phyloP scores from a whole-genome alignment of 1,140 invertebrate species.

The Aphidius gifuensis region DNA sequence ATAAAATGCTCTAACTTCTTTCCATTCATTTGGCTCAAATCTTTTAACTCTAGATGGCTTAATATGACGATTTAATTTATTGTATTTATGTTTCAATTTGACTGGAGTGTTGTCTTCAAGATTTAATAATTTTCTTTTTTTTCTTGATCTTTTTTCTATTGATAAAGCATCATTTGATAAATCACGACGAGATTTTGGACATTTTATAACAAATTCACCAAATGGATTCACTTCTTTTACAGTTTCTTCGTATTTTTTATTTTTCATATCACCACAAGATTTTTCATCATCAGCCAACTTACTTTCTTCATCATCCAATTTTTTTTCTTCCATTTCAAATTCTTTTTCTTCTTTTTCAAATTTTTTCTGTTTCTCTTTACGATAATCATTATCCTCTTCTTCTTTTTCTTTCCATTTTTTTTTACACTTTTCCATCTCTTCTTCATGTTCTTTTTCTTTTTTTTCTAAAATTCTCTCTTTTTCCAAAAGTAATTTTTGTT shows the following conservation, averaged over 20 bases:
- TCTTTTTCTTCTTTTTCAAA: slow-evolving; percentile 18
- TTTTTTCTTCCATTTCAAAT: slow-evolving; percentile 17
- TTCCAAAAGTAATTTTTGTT: slow-evolving; percentile 18
- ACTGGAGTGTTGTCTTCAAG: no score
- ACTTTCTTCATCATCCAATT: slow-evolving; percentile 9
- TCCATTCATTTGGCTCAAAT: slow-evolving; percentile 19
- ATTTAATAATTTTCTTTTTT: no score
- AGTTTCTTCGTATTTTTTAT: not conserved
- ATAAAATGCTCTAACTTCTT: not conserved
- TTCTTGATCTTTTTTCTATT: no score
- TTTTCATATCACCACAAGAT: not conserved
- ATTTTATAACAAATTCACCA: no score
- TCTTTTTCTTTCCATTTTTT: slow-evolving; percentile 17
- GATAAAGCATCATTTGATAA: no score
- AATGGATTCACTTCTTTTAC: no score
- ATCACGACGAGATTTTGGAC: no score
- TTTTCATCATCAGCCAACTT: not conserved
- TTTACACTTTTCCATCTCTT: slow-evolving; percentile 21
- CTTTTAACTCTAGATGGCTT: slow-evolving; percentile 14
- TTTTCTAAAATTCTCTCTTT: slow-evolving; percentile 6
- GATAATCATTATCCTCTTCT: slow-evolving; percentile 7
- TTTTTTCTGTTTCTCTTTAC: slow-evolving; percentile 12
- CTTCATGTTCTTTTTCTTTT: slow-evolving; percentile 10
- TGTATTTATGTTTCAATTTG: not conserved
- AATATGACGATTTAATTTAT: slow-evolving; percentile 13